Evolutionary conservation across 2,113 vertebrate genomes (phyloP).

Genomic region (Capra hircus): DNA sequence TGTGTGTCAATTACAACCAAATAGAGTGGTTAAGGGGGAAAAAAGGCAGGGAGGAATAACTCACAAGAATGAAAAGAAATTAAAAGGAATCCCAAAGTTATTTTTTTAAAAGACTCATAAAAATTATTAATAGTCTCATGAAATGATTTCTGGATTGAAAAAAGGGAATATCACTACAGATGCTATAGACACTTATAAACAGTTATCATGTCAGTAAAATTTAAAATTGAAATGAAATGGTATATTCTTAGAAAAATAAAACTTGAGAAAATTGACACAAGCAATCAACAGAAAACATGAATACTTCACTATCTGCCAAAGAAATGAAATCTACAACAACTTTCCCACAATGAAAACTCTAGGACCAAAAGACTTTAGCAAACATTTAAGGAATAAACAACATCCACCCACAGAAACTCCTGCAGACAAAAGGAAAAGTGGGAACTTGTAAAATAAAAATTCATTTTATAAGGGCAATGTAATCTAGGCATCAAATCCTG

Average conservation of each 20-base stretch:
- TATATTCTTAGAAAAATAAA: neutral
- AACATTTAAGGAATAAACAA: constrained; percentile 8
- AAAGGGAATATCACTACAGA: neutral
- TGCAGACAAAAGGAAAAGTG: neutral
- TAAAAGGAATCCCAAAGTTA: neutral
- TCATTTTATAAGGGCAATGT: neutral
- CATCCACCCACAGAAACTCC: neutral
- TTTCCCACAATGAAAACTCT: neutral
- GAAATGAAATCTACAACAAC: neutral
- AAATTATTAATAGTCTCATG: neutral
- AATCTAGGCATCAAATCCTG: neutral
- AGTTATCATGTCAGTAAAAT: neutral
- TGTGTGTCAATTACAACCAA: neutral
- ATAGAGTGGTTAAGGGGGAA: neutral
- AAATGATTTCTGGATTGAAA: neutral
- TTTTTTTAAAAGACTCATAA: neutral
- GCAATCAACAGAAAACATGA: neutral
- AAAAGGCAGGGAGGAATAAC: neutral
- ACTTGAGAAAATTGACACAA: neutral
- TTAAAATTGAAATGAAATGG: neutral
- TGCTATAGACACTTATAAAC: neutral
- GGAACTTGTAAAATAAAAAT: neutral
- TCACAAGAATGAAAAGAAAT: neutral
- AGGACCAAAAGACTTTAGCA: neutral
- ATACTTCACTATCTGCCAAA: neutral